Base-by-base conservation (phyloP, 2,113 vertebrate genomes). In the Hydrolagus affinis region DNA sequence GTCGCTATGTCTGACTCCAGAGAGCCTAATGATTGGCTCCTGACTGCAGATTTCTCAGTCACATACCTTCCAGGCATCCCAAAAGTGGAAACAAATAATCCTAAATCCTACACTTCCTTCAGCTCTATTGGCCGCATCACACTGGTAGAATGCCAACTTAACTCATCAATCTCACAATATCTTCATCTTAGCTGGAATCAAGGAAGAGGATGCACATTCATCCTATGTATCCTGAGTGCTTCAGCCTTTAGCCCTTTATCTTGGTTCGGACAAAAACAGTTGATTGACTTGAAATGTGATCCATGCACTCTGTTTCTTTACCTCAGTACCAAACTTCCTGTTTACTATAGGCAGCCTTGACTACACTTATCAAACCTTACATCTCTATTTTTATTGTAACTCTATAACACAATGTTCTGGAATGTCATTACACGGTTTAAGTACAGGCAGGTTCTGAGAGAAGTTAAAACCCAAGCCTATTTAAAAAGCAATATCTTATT, bases 141-240 rank as follows among this genome's bases (percentile, higher is more conserved):
- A 30, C 78, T 21, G 28, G 0, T 32, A 30, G 66, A 83, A 83
- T 17, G 78, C 78, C 28, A 75, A 80, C 14, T 83, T 62, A 83
- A 66, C 32, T 68, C 78, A 21, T 8, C 62, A 64, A 19, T 83
- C 62, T 68, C 23, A 83, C 25, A 80, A 80, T 62, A 15, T 60
- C 28, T 80, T 64, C 77, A 83, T 60, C 64, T 66, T 83, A 66
- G 78, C 78, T 83, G 78, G 66, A 25, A 28, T 21, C 25, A 17
- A 11, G 7, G 15, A 44, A 83, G 60, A 66, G 78, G 78, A 66
- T 66, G 66, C 8, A 66, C 60, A 30, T 83, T 28, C 59, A 15
- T 83, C 15, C 25, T 64, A 15, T 10, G 32, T 25, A 66, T 28
- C 12, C 23, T 66, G n/a, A 83, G 25, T 10, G 66, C 25, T 28